Evolutionary conservation across 2,888 invertebrate genomes (phyloP).

Genomic region (Operophtera brumata): DNA sequence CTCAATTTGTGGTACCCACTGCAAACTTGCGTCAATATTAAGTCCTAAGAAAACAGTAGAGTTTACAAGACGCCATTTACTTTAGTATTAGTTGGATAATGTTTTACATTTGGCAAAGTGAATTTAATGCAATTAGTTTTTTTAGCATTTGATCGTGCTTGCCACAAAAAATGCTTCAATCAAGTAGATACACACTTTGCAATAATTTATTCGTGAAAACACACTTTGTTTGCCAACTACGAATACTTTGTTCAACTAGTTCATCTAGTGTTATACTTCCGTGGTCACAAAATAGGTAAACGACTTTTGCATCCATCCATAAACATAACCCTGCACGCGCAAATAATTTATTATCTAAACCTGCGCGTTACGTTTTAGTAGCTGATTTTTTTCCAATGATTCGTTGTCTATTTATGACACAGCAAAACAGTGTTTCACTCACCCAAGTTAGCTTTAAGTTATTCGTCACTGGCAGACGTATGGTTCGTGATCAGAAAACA

Average conservation of each 20-base stretch:
- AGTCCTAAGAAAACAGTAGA: too few species aligned
- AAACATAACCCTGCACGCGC: background rate
- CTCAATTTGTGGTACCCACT: too few species aligned
- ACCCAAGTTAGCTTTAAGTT: slow-evolving; percentile 14
- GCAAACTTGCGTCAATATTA: too few species aligned
- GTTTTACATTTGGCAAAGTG: too few species aligned
- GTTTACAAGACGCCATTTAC: too few species aligned
- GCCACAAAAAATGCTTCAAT: slow-evolving; percentile 44
- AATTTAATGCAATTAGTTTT: too few species aligned
- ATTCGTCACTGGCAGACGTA: slow-evolving; percentile 44
- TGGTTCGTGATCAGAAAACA: slow-evolving; percentile 64
- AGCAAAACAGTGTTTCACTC: slow-evolving; percentile 18
- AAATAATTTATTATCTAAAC: background rate
- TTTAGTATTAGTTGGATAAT: too few species aligned
- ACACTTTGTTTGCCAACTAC: slow-evolving; percentile 11
- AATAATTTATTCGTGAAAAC: slow-evolving; percentile 41
- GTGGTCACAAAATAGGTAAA: too few species aligned
- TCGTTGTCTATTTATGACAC: slow-evolving; percentile 1
- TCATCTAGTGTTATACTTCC: too few species aligned
- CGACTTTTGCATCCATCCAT: background rate
- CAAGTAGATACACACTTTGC: slow-evolving; percentile 39
- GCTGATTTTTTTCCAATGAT: background rate
- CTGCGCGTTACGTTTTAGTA: background rate
- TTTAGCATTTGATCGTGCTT: too few species aligned
- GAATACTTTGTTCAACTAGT: too few species aligned